phyloP scores from a whole-genome alignment of 2,888 invertebrate genomes.

The Perizoma affinitatum region DNA sequence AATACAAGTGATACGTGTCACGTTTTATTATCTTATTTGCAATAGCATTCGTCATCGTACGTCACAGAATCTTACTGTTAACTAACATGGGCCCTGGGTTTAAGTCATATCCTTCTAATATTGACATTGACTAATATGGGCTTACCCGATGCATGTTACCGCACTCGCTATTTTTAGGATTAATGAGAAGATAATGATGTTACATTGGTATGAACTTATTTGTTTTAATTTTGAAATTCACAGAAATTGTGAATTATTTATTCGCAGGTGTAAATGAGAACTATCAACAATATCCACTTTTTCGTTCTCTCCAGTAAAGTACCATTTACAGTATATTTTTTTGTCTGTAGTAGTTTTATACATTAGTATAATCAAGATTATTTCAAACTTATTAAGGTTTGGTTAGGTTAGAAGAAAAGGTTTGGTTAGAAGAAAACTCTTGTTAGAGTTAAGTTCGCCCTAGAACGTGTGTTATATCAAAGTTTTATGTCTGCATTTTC shows the following conservation, averaged over 20 bases:
- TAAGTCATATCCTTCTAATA: slow-evolving; percentile 15
- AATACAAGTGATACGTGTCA: not conserved
- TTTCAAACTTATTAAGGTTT: too few species aligned
- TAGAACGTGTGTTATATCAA: too few species aligned
- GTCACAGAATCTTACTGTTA: slow-evolving; percentile 13
- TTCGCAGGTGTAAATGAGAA: slow-evolving; percentile 1
- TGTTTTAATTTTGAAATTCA: slow-evolving; percentile 8
- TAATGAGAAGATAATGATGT: slow-evolving; percentile 13
- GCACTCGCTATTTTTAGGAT: slow-evolving; percentile 24
- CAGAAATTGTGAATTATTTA: slow-evolving; percentile 5
- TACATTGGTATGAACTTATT: slow-evolving; percentile 6
- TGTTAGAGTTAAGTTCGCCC: too few species aligned
- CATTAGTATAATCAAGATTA: too few species aligned
- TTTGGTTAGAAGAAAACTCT: too few species aligned
- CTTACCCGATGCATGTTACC: slow-evolving; percentile 15
- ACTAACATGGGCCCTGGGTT: not conserved
- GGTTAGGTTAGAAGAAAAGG: too few species aligned
- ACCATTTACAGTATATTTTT: too few species aligned
- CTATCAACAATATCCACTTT: not conserved
- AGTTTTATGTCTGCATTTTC: too few species aligned
- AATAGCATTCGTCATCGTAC: slow-evolving; percentile 14
- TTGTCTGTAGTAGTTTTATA: too few species aligned
- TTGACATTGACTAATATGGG: slow-evolving; percentile 33
- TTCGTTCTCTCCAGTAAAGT: too few species aligned
- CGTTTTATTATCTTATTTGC: not conserved